Evolutionary conservation across 2,797 vertebrate genomes (phyloP).

Genomic region (Epinephelus malabaricus): DNA sequence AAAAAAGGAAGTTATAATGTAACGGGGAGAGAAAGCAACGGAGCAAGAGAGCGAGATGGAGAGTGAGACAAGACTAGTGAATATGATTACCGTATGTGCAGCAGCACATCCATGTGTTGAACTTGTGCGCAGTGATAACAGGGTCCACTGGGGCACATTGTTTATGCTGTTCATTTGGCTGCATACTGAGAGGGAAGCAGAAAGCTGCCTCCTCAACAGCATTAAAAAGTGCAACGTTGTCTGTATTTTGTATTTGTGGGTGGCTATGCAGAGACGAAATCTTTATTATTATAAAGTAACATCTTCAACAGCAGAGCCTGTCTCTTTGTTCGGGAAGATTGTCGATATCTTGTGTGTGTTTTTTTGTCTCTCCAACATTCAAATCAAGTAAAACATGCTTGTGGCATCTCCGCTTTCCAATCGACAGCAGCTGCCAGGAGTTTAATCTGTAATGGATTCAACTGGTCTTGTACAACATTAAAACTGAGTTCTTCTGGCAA

Average conservation of each 20-base stretch:
- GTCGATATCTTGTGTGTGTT: background rate
- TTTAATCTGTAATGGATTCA: constrained; percentile 53
- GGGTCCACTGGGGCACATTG: constrained; percentile 64
- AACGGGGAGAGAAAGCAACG: constrained; percentile 3
- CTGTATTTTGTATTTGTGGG: constrained; percentile 50
- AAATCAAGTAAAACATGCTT: constrained; percentile 5
- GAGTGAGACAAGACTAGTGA: constrained; percentile 21
- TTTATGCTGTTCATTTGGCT: constrained; percentile 66
- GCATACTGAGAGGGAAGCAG: constrained; percentile 56
- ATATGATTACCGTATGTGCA: constrained; percentile 54
- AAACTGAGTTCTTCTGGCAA: constrained; percentile 40
- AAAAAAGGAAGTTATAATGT: constrained; percentile 30
- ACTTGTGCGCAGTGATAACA: constrained; percentile 65
- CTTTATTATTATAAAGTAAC: constrained; percentile 18
- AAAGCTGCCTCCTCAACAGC: constrained; percentile 54
- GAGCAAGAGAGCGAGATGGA: constrained; percentile 1
- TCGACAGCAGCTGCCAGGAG: constrained; percentile 26
- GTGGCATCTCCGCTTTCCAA: constrained; percentile 28
- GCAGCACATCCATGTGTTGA: constrained; percentile 65
- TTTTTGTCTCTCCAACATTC: background rate
- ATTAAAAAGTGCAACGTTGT: constrained; percentile 62
- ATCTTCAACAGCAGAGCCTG: constrained; percentile 12
- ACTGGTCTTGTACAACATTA: constrained; percentile 34
- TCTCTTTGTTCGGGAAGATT: constrained; percentile 12
- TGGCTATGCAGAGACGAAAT: background rate